phyloP scores from a whole-genome alignment of 2,797 vertebrate genomes.

The Myripristis jacobus region DNA sequence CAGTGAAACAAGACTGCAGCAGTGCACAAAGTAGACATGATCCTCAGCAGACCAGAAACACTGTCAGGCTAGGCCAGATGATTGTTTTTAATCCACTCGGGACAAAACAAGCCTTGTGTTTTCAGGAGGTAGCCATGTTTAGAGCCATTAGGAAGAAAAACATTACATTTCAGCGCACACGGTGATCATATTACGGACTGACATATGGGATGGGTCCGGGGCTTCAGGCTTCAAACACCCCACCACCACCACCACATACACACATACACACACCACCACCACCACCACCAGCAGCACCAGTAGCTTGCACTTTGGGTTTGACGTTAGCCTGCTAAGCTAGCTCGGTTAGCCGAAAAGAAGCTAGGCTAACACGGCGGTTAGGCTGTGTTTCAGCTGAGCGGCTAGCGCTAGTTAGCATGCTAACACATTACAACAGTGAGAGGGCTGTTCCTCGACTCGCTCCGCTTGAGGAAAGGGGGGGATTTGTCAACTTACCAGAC shows the following conservation, averaged over 20 bases:
- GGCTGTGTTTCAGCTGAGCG: slow-evolving; percentile 52
- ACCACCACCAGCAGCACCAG: no score
- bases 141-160: not conserved
- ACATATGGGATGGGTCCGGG: slow-evolving; percentile 32
- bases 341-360: slow-evolving; percentile 28
- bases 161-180: not conserved
- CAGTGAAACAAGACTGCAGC: not conserved
- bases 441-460: not conserved
- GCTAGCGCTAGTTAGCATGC: slow-evolving; percentile 60
- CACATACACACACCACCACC: no score
- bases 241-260: no score
- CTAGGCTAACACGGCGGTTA: slow-evolving; percentile 52
- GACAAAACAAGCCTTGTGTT: slow-evolving; percentile 23
- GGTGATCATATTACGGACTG: slow-evolving; percentile 23
- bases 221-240: slow-evolving; percentile 16
- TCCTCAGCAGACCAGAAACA: slow-evolving; percentile 29
- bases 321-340: no score
- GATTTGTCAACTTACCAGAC: slow-evolving; percentile 88
- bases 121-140: slow-evolving; percentile 19
- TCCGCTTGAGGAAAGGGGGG: not conserved
- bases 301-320: slow-evolving; percentile 17
- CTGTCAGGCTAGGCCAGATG: slow-evolving; percentile 60
- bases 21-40: slow-evolving; percentile 41
- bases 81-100: slow-evolving; percentile 54
- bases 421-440: slow-evolving; percentile 43